Base-by-base conservation (phyloP, 2,888 invertebrate genomes). In the Cosmia trapezina region DNA sequence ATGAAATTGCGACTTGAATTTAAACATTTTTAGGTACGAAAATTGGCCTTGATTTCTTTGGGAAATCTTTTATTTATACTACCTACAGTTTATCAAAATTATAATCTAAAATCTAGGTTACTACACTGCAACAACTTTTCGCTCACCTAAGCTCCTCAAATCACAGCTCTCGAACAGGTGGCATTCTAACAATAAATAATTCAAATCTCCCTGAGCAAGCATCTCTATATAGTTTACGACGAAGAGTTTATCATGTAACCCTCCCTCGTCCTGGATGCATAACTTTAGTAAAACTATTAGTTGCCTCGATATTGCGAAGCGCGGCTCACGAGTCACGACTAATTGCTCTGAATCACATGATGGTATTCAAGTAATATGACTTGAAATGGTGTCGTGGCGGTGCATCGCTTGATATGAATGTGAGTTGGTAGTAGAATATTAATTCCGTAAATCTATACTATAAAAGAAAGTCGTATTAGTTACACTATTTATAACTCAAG, bases 221-320 rank as follows among this genome's bases (percentile, higher is more conserved):
- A 14, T 17, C 37, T 73, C 53, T 62, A n/a, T n/a, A n/a, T n/a
- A 69, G 59, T 74, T 66, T 66, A 64, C 56, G 56, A 37, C 41
- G n/a, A 43, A 73, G 63, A 70, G 69, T 63, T 69, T 67, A 63
- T 60, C 43, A 67, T 56, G 51, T 57, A 67, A 70, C 63, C 53
- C 41, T 54, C 43, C 5, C 11, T 19, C 12, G 78, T 43, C 72
- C 83, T 19, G 83, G 63, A 70, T 86, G 70, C 75, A 78, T 75
- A 78, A 78, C 81, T 84, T 60, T 28, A 43, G 70, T 75, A 64
- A 67, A 81, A 75, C 73, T 84, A 84, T 84, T 74, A 70, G 47
- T 61, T 73, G 56, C 57, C 60, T 61, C 54, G 65, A 68, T 71
- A 70, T 80, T 61, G 41, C 77, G 56, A 41, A 37, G 51, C 53